phyloP scores from a whole-genome alignment of 2,113 vertebrate species.

The Heterotilapia buettikoferi region DNA sequence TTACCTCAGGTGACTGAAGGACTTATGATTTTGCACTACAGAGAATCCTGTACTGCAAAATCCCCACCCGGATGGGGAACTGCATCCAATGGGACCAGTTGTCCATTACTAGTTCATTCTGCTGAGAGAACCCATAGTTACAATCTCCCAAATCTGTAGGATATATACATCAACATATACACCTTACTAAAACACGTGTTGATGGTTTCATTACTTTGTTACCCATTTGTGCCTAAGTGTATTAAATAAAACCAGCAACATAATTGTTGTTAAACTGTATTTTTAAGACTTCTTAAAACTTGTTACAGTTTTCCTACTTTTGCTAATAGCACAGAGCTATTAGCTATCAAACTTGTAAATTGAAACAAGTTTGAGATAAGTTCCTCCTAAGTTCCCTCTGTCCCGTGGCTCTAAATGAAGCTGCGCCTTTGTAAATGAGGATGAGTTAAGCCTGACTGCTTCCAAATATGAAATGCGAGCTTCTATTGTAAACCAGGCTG shows the following conservation, averaged over 20 bases:
- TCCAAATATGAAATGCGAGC: constrained; percentile 35
- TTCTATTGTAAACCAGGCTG: constrained; percentile 12
- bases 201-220: background rate
- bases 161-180: background rate
- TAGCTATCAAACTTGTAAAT: background rate
- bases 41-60: background rate
- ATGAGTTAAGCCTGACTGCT: constrained; percentile 13
- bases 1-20: background rate
- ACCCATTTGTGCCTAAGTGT: background rate
- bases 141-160: background rate
- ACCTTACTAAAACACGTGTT: background rate
- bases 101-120: background rate
- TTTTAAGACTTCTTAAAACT: background rate
- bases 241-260: background rate
- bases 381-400: background rate
- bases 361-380: background rate
- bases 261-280: background rate
- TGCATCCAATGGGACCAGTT: background rate
- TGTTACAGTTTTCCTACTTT: background rate
- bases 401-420: constrained; percentile 13
- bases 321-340: background rate
- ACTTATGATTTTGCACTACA: background rate
- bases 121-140: background rate
- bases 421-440: background rate
- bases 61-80: background rate